phyloP scores from a whole-genome alignment of 2,797 vertebrate species.

The Arrhamphus sclerolepis region DNA sequence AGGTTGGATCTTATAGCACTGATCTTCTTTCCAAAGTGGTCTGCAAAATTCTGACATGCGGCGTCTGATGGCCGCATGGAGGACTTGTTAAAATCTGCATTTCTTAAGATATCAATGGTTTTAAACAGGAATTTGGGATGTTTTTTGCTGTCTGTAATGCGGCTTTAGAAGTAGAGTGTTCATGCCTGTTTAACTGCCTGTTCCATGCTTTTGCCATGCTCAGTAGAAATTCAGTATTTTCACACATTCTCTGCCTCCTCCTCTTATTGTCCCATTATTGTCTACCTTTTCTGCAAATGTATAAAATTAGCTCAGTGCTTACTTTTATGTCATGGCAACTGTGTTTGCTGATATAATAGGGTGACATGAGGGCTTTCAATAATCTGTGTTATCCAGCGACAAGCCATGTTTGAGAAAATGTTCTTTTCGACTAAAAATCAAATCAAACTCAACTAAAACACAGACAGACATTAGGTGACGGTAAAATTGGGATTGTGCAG shows the following conservation, averaged over 20 bases:
- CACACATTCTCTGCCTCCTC: constrained; percentile 10
- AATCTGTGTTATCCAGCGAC: constrained; percentile 19
- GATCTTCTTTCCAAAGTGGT: too few species aligned
- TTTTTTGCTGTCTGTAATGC: too few species aligned
- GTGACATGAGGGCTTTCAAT: constrained; percentile 47
- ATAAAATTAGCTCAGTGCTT: constrained; percentile 42
- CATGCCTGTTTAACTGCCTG: too few species aligned
- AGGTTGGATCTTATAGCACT: too few species aligned
- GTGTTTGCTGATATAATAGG: constrained; percentile 45
- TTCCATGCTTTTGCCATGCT: too few species aligned
- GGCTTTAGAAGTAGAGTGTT: too few species aligned
- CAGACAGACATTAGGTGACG: constrained; percentile 22
- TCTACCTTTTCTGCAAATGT: constrained; percentile 45
- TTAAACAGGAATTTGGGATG: too few species aligned
- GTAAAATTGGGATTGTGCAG: neutral
- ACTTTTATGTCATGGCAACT: constrained; percentile 52
- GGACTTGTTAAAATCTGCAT: too few species aligned
- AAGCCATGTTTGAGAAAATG: constrained; percentile 30
- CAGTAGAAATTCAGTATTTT: constrained; percentile 18
- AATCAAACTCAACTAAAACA: constrained; percentile 30
- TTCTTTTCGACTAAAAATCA: constrained; percentile 31
- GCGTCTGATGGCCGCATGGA: too few species aligned
- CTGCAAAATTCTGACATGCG: too few species aligned
- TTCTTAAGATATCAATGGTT: too few species aligned
- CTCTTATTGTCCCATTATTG: constrained; percentile 34